Percentiles rank a stretch among this genome's conserved stretches.
Evolutionary conservation across 2,797 vertebrate species (phyloP).

Genomic region (Mycteria americana): DNA sequence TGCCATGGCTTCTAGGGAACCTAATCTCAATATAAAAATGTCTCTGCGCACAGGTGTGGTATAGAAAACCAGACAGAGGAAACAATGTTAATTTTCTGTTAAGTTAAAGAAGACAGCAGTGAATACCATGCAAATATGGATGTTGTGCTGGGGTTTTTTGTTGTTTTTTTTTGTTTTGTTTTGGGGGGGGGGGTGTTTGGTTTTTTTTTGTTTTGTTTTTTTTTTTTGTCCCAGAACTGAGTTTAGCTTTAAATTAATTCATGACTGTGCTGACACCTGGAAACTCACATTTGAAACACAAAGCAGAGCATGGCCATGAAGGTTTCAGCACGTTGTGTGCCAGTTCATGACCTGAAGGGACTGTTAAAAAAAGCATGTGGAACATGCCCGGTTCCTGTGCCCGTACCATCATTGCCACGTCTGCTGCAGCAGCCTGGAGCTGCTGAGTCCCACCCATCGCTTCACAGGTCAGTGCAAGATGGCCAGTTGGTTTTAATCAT

Average conservation of each 20-base stretch:
- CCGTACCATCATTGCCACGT: accelerated
- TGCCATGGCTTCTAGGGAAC: not conserved
- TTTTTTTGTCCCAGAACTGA: not conserved
- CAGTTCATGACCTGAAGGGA: not conserved
- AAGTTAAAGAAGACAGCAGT: not conserved
- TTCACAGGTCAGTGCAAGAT: not conserved
- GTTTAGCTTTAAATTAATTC: not conserved
- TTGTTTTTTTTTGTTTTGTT: not conserved
- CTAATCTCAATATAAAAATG: not conserved
- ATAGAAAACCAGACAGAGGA: not conserved
- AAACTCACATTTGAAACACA: not conserved
- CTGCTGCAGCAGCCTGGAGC: not conserved
- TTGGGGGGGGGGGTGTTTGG: no score
- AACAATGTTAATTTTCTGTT: not conserved
- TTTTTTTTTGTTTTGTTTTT: not conserved
- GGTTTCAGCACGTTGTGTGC: not conserved
- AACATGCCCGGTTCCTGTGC: not conserved
- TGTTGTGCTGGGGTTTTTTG: not conserved
- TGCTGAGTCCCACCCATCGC: not conserved
- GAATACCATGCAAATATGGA: not conserved
- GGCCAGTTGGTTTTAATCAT: not conserved
- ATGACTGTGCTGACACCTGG: not conserved
- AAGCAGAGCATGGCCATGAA: not conserved
- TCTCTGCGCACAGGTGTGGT: not conserved
- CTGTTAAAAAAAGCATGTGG: not conserved